A percentile compares a stretch with the other conserved stretches of the same genome.
phyloP scores from a whole-genome alignment of 2,797 vertebrate genomes.

The Hozukius guyotensis region DNA sequence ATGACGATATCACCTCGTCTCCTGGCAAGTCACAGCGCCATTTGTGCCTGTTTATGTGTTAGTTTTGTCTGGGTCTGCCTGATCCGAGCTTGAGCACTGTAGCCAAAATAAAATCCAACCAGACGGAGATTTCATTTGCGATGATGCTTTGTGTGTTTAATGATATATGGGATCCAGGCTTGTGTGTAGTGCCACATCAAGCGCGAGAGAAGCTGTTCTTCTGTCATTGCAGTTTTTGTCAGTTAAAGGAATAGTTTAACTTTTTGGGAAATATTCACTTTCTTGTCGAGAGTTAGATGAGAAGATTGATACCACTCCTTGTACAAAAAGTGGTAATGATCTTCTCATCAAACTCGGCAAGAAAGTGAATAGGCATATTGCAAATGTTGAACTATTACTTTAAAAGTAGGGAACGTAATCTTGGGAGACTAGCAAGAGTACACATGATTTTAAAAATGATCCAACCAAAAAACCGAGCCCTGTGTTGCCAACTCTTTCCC shows the following conservation, averaged over 20 bases:
- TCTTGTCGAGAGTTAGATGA: neutral
- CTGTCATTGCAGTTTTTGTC: neutral
- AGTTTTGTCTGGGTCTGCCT: neutral
- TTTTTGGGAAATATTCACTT: neutral
- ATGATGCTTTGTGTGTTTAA: slow-evolving; percentile 3
- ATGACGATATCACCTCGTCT: neutral
- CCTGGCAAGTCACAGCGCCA: neutral
- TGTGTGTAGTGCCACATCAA: neutral
- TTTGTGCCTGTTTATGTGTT: neutral
- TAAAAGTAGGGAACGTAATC: too few species aligned
- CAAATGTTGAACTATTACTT: neutral
- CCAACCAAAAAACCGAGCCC: too few species aligned
- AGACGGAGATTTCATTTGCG: neutral
- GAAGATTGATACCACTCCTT: neutral
- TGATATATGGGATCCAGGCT: neutral
- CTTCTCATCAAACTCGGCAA: neutral
- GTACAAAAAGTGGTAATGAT: too few species aligned
- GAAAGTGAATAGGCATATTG: neutral
- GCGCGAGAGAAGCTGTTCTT: neutral
- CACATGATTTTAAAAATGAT: too few species aligned
- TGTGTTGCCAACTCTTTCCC: too few species aligned
- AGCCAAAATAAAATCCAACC: slow-evolving; percentile 6
- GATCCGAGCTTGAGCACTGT: neutral
- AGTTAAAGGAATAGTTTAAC: neutral
- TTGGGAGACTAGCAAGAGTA: too few species aligned